Conservation (phyloP, 2,797 vertebrate species). For the Parauchenoglanis ngamensis region DNA sequence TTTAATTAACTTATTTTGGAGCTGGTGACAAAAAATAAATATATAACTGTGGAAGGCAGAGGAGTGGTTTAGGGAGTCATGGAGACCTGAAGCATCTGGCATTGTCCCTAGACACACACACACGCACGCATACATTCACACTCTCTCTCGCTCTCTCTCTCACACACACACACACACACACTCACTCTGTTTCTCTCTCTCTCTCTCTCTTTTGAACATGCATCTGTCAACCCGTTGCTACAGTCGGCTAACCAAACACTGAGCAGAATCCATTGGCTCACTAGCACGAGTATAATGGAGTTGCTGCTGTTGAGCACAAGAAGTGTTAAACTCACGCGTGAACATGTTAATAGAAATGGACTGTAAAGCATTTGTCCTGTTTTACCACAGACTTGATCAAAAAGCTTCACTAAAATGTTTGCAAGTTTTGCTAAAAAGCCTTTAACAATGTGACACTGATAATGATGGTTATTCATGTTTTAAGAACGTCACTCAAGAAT, state of each 20-base stretch:
- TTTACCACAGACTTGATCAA: background rate
- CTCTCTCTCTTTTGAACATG: constrained; percentile 41
- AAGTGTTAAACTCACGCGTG: background rate
- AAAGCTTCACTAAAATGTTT: background rate
- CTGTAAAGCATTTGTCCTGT: background rate
- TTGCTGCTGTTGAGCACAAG: constrained; percentile 2
- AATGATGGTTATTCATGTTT: background rate
- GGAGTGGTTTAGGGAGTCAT: constrained; percentile 75
- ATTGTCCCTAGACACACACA: constrained; percentile 70
- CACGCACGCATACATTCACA: constrained; percentile 61
- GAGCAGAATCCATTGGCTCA: constrained; percentile 15
- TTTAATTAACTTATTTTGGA: constrained; percentile 84
- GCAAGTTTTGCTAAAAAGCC: background rate
- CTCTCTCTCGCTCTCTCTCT: background rate
- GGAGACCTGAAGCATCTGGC: constrained; percentile 81
- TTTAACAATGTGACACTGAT: background rate
- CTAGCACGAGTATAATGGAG: constrained; percentile 10
- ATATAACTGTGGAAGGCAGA: constrained; percentile 71
- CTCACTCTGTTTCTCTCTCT: background rate
- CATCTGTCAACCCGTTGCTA: constrained; percentile 39
- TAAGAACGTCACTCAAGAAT: background rate
- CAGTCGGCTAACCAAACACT: constrained; percentile 26
- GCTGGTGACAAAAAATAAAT: constrained; percentile 79
- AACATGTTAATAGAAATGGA: background rate
- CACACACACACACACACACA: no score